These are phyloP conservation scores for Xiphydria camelus DNA, from an alignment of 2,888 invertebrate genomes.

Conservation along the genomic window DNA sequence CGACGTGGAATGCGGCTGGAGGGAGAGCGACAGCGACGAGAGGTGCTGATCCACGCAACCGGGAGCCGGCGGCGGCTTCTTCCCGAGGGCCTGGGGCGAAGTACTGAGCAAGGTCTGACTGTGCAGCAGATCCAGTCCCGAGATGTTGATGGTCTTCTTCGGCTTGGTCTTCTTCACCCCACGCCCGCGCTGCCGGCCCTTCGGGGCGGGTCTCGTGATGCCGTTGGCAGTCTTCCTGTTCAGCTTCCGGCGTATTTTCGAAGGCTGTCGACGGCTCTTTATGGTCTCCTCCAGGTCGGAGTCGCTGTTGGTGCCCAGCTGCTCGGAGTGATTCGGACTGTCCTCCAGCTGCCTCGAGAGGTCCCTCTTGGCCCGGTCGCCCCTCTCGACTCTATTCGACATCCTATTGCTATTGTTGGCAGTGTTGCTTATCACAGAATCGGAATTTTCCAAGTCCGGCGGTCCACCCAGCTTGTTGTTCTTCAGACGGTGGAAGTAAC, in stretches of 20 bases:
- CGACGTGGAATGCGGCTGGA: conserved; percentile 66
- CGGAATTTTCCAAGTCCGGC: conserved; percentile 49
- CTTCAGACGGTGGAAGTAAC: conserved; percentile 94
- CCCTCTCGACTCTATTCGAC: conserved; percentile 45
- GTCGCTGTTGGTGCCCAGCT: conserved; percentile 51
- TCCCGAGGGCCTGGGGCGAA: conserved; percentile 71
- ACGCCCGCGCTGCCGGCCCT: conserved; percentile 60
- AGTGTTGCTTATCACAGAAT: conserved; percentile 58
- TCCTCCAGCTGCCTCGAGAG: conserved; percentile 60
- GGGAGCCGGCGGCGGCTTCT: conserved; percentile 82
- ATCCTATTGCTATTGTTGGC: conserved; percentile 54
- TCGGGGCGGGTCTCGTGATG: conserved; percentile 39
- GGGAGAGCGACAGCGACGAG: conserved; percentile 71
- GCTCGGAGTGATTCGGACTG: conserved; percentile 56
- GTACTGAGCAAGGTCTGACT: conserved; percentile 88
- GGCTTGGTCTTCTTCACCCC: conserved; percentile 64
- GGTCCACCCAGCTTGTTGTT: conserved; percentile 61
- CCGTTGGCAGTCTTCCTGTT: conserved; percentile 43
- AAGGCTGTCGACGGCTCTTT: conserved; percentile 46
- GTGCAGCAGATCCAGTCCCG: conserved; percentile 85
- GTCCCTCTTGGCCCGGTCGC: conserved; percentile 61
- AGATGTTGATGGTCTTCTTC: conserved; percentile 75
- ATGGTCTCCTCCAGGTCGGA: conserved; percentile 49
- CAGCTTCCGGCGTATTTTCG: conserved; percentile 51
- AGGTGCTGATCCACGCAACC: conserved; percentile 91